Conservation (phyloP, 2,113 vertebrate genomes). For the Chrysochloris asiatica region DNA sequence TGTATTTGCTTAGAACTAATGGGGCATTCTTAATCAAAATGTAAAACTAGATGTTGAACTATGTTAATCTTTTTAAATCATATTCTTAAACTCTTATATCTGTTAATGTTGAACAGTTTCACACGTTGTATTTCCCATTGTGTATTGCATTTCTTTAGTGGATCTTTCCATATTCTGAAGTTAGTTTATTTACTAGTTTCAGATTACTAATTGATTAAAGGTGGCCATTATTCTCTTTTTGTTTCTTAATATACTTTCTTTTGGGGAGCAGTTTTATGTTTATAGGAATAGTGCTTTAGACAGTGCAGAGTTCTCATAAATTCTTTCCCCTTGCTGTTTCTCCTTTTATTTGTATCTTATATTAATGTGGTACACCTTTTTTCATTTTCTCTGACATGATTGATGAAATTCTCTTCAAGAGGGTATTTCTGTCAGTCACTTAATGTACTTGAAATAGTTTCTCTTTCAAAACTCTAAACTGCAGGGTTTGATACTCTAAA, state of each 20-base stretch:
- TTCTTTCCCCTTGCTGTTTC: background rate
- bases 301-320: background rate
- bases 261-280: background rate
- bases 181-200: constrained; percentile 8
- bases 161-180: constrained; percentile 2
- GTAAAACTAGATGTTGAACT: constrained; percentile 17
- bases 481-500: background rate
- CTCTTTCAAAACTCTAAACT: constrained; percentile 28
- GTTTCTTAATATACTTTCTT: background rate
- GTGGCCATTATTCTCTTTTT: background rate
- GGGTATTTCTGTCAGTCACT: background rate
- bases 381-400: background rate
- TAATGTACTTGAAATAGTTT: background rate
- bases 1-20: background rate
- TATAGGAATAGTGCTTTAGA: background rate
- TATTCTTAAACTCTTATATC: constrained; percentile 20
- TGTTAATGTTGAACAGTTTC: background rate
- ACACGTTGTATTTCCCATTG: background rate
- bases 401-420: constrained; percentile 6
- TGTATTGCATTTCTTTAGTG: background rate
- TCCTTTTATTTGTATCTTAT: background rate
- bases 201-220: background rate
- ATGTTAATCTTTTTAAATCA: background rate
- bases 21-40: constrained; percentile 37
- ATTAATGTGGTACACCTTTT: no score